Percentiles rank a stretch among this genome's conserved stretches.
These are phyloP conservation scores for Petroica traversi DNA, from an alignment of 2,113 vertebrate species.

Conservation along the genomic window DNA sequence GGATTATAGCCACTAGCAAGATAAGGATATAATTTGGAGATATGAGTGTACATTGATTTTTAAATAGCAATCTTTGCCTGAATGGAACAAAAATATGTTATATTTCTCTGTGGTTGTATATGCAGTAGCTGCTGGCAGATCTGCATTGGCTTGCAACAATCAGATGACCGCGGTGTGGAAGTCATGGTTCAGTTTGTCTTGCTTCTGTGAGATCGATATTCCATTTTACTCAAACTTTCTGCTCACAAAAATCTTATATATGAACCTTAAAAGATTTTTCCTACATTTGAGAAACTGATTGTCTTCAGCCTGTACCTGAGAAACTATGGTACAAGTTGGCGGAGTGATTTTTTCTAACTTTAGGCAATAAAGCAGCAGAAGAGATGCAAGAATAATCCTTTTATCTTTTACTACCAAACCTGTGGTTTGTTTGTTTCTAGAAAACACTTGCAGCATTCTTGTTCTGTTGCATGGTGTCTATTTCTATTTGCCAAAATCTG, in stretches of 20 bases:
- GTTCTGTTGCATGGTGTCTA: no score
- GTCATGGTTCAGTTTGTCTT: neutral
- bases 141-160: neutral
- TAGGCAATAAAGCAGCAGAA: neutral
- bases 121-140: neutral
- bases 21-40: conserved; percentile 23
- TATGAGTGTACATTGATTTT: neutral
- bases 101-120: neutral
- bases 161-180: neutral
- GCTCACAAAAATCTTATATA: neutral
- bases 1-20: neutral
- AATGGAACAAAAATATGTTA: neutral
- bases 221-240: neutral
- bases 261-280: neutral
- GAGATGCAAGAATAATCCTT: neutral
- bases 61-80: neutral
- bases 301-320: neutral
- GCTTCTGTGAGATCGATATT: neutral
- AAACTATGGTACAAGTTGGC: neutral
- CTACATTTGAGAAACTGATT: neutral
- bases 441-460: no score
- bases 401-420: no score
- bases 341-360: neutral
- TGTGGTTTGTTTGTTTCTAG: no score
- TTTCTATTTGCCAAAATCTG: no score